Evolutionary conservation across 2,888 invertebrate genomes (phyloP).

Genomic region (Pandemis corylana): DNA sequence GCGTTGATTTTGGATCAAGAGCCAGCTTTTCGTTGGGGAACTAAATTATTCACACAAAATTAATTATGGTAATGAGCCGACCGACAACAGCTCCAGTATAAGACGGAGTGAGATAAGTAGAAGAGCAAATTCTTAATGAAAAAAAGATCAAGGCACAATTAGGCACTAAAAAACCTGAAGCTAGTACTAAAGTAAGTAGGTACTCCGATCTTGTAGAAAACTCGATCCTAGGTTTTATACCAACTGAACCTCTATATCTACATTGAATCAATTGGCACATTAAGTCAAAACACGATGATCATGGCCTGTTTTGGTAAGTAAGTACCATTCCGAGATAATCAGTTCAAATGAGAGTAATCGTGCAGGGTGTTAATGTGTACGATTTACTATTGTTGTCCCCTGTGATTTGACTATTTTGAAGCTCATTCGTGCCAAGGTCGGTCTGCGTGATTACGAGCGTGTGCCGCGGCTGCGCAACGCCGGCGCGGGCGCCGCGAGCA

Average conservation of each 20-base stretch:
- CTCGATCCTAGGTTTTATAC: too few species aligned
- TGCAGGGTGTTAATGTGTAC: slow-evolving; percentile 12
- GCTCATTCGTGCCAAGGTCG: slow-evolving; percentile 41
- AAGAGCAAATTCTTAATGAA: too few species aligned
- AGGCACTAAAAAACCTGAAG: too few species aligned
- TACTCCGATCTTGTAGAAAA: too few species aligned
- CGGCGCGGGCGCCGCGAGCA: slow-evolving; percentile 5
- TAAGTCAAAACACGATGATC: slow-evolving; percentile 1
- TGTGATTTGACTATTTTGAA: slow-evolving; percentile 25
- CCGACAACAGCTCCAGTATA: too few species aligned
- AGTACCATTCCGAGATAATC: not conserved
- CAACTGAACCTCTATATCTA: not conserved
- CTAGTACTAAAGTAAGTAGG: too few species aligned
- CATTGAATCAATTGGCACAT: not conserved
- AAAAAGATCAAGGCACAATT: too few species aligned
- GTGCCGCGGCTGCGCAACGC: slow-evolving; percentile 29
- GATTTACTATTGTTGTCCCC: slow-evolving; percentile 30
- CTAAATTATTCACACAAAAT: too few species aligned
- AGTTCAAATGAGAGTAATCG: slow-evolving; percentile 15
- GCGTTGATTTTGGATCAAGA: not conserved
- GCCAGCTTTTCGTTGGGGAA: not conserved
- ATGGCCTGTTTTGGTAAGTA: slow-evolving; percentile 1
- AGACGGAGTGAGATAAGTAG: too few species aligned
- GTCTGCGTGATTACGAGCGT: slow-evolving; percentile 17
- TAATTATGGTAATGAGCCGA: too few species aligned